Conservation (phyloP, 2,113 vertebrate genomes). For the Bagarius yarrelli region DNA sequence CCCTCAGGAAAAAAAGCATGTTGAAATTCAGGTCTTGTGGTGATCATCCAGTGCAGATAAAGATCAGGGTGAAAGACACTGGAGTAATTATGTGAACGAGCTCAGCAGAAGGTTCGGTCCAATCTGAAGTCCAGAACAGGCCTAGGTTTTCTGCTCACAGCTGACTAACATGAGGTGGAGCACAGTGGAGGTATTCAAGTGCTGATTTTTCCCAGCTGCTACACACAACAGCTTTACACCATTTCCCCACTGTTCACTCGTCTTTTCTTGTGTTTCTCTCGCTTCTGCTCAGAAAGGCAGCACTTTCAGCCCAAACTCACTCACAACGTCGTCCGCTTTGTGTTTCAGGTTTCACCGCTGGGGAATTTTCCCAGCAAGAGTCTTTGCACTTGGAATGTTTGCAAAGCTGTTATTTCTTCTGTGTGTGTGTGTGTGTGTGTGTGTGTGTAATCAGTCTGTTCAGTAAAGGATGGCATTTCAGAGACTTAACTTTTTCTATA, state of each 20-base stretch:
- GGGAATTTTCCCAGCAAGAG: slow-evolving; percentile 13
- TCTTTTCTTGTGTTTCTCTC: not conserved
- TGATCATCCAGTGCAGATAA: not conserved
- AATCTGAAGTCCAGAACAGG: not conserved
- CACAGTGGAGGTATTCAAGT: not conserved
- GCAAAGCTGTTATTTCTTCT: not conserved
- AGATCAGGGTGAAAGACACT: not conserved
- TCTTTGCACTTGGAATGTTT: slow-evolving; percentile 24
- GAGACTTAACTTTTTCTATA: slow-evolving; percentile 6
- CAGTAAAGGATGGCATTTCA: not conserved
- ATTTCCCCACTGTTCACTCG: not conserved
- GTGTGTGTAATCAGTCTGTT: not conserved
- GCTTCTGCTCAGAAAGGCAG: not conserved
- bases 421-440: slow-evolving; percentile 14
- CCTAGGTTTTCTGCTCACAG: not conserved
- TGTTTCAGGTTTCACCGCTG: slow-evolving; percentile 6
- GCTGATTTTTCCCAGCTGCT: not conserved
- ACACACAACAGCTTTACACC: not conserved
- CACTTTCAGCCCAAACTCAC: not conserved
- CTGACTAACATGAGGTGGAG: not conserved
- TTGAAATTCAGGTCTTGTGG: slow-evolving; percentile 5
- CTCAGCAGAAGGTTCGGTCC: not conserved
- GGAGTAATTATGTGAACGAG: not conserved
- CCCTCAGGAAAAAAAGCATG: not conserved
- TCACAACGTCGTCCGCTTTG: not conserved